Percentiles rank a stretch among this genome's conserved stretches.
Conservation (phyloP, 2,113 vertebrate genomes). For the Cyrtonyx montezumae region DNA sequence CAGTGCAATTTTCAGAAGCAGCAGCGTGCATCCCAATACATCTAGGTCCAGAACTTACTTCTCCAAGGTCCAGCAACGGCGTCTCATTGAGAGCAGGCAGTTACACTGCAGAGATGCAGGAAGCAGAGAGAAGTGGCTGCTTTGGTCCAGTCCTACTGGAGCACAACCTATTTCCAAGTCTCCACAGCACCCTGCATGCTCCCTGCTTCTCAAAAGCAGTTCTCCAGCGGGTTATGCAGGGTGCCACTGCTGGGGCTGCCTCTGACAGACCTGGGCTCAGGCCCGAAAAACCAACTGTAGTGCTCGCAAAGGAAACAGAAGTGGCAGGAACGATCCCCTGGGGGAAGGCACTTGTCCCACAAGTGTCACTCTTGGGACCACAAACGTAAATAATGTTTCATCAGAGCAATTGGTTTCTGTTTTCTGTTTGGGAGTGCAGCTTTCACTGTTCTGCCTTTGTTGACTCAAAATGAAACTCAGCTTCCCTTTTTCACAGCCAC, state of each 20-base stretch:
- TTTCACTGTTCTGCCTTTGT: neutral
- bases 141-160: fast-evolving
- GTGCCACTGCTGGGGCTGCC: neutral
- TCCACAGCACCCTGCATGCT: neutral
- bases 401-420: neutral
- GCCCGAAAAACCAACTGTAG: neutral
- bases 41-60: neutral
- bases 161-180: neutral
- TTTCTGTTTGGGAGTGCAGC: neutral
- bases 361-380: neutral
- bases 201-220: fast-evolving
- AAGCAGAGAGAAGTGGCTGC: neutral
- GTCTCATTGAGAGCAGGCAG: neutral
- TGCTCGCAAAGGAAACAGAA: neutral
- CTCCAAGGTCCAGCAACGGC: neutral
- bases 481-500: neutral
- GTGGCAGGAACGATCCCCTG: neutral
- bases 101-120: neutral
- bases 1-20: neutral
- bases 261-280: fast-evolving
- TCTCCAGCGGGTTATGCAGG: neutral
- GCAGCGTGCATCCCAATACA: fast-evolving
- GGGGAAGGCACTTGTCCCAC: neutral
- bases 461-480: conserved; percentile 27
- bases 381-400: neutral